These are phyloP conservation scores for Moxostoma hubbsi DNA, from an alignment of 2,797 vertebrate genomes.

Conservation along the genomic window DNA sequence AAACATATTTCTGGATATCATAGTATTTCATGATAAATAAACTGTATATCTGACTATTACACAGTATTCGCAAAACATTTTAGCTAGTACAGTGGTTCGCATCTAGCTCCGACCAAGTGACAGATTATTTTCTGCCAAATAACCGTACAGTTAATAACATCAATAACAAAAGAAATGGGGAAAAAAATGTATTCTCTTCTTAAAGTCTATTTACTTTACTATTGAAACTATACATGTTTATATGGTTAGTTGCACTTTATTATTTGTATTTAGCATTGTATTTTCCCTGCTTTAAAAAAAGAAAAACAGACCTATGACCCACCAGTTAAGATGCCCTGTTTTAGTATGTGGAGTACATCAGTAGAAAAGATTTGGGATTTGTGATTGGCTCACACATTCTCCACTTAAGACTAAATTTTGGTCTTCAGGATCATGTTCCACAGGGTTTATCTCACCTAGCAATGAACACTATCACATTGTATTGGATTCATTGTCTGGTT, in stretches of 20 bases:
- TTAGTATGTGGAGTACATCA: background rate
- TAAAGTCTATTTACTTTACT: too few relatives aligned
- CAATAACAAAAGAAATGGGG: too few relatives aligned
- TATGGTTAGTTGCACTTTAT: too few relatives aligned
- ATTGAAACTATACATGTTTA: too few relatives aligned
- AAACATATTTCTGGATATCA: background rate
- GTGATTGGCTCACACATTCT: background rate
- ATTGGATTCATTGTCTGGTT: background rate
- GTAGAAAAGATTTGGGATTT: background rate
- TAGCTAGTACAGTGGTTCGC: background rate
- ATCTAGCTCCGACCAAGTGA: too few relatives aligned
- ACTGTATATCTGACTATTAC: background rate
- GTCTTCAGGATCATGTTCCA: background rate
- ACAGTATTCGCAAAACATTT: background rate
- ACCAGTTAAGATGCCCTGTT: background rate
- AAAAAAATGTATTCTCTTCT: too few relatives aligned
- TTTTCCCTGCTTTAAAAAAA: too few relatives aligned
- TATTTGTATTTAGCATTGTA: too few relatives aligned
- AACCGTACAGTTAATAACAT: too few relatives aligned
- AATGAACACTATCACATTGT: background rate
- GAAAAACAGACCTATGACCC: too few relatives aligned
- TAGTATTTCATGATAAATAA: background rate
- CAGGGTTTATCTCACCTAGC: background rate
- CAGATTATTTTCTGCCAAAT: too few relatives aligned
- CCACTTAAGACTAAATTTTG: constrained; percentile 1